A percentile compares a stretch with the other conserved stretches of the same genome.
phyloP scores from a whole-genome alignment of 2,113 vertebrate species.

The Lepisosteus oculatus region DNA sequence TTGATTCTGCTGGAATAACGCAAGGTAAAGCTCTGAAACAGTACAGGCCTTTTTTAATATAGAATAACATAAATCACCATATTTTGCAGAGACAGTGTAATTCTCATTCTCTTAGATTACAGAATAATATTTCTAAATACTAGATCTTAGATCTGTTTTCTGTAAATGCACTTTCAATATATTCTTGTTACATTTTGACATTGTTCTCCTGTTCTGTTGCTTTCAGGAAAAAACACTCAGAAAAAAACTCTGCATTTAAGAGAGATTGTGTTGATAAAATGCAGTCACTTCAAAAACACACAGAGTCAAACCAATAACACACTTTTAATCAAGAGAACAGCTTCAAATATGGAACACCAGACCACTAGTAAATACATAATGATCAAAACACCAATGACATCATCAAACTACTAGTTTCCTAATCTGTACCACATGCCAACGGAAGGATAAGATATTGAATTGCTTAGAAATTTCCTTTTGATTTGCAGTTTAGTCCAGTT shows the following conservation, averaged over 20 bases:
- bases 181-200: too few relatives aligned
- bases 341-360: neutral
- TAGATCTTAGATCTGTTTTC: too few relatives aligned
- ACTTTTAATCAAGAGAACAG: constrained; percentile 1
- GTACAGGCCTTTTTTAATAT: too few relatives aligned
- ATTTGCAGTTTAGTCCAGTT: constrained; percentile 9
- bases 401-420: constrained; percentile 16
- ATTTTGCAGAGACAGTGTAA: too few relatives aligned
- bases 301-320: neutral
- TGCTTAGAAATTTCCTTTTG: constrained; percentile 6
- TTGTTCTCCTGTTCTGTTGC: too few relatives aligned
- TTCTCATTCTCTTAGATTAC: too few relatives aligned
- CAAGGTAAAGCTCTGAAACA: too few relatives aligned
- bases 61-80: too few relatives aligned
- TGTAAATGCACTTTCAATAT: too few relatives aligned
- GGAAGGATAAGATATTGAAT: neutral
- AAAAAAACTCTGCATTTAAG: neutral
- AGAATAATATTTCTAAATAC: too few relatives aligned
- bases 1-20: too few relatives aligned
- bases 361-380: constrained; percentile 9
- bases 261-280: neutral
- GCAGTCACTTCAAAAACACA: constrained; percentile 11
- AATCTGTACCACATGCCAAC: constrained; percentile 16
- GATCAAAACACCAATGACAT: constrained; percentile 8
- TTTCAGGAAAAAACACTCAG: too few relatives aligned